Percentiles rank a stretch among this genome's conserved stretches.
phyloP scores from a whole-genome alignment of 2,113 vertebrate genomes.

The Trichomycterus rosablanca region DNA sequence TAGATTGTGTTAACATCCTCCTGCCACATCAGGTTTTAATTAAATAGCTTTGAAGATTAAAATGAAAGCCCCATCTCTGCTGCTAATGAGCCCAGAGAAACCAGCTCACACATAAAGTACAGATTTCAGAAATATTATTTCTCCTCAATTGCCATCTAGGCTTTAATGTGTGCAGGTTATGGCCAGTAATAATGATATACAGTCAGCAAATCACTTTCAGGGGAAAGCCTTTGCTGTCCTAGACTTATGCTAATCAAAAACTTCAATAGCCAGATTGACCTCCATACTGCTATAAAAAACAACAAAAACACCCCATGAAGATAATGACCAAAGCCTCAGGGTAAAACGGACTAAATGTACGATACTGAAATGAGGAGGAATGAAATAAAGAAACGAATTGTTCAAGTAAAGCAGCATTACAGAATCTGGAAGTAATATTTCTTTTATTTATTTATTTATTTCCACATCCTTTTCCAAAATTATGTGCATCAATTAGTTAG shows the following conservation, averaged over 20 bases:
- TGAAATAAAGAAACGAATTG: too few relatives aligned
- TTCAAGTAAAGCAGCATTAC: too few relatives aligned
- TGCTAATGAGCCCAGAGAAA: constrained; percentile 51
- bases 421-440: too few relatives aligned
- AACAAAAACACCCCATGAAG: constrained; percentile 16
- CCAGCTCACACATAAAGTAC: constrained; percentile 38
- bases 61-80: constrained; percentile 41
- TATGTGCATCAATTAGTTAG: too few relatives aligned
- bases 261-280: constrained; percentile 36
- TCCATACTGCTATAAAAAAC: constrained; percentile 37
- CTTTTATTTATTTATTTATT: too few relatives aligned
- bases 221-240: constrained; percentile 39
- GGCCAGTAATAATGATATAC: constrained; percentile 46
- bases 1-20: constrained; percentile 39
- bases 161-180: constrained; percentile 42
- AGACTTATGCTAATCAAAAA: constrained; percentile 46
- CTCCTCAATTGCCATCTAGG: constrained; percentile 35
- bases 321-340: constrained; percentile 6
- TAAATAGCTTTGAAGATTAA: constrained; percentile 39
- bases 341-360: background rate
- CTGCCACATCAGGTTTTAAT: constrained; percentile 45
- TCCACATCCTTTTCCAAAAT: too few relatives aligned
- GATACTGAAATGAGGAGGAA: background rate
- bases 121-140: constrained; percentile 44
- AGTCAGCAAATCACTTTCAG: constrained; percentile 45